Evolutionary conservation across 2,113 vertebrate species (phyloP).

Genomic region (Pseudolaguvia tuberculata): DNA sequence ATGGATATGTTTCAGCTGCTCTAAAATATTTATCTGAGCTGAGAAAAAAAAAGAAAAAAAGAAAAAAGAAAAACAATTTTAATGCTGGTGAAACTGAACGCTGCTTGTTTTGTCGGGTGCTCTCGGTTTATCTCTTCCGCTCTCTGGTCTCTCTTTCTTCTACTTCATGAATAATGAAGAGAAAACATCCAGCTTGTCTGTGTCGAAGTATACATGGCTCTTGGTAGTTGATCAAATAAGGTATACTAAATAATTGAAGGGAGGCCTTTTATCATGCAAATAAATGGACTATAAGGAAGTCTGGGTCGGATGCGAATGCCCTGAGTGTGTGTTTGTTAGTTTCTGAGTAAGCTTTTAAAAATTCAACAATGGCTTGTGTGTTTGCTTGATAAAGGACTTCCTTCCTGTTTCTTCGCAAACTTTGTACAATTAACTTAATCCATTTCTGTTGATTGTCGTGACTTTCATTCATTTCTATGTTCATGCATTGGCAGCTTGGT

Average conservation of each 20-base stretch:
- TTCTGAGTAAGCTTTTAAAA: conserved; percentile 29
- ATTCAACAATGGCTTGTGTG: conserved; percentile 4
- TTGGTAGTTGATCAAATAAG: conserved; percentile 73
- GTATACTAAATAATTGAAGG: conserved; percentile 72
- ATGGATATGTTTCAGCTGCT: conserved; percentile 63
- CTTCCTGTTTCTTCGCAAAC: neutral
- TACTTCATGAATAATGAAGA: conserved; percentile 74
- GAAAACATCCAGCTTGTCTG: conserved; percentile 69
- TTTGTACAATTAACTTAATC: neutral
- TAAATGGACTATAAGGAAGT: conserved; percentile 51
- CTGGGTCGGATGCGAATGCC: conserved; percentile 45
- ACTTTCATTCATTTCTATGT: too few relatives aligned
- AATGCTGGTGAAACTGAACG: conserved; percentile 71
- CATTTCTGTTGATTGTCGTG: too few relatives aligned
- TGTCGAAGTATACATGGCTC: conserved; percentile 65
- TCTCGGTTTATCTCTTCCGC: conserved; percentile 29
- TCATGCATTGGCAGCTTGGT: too few relatives aligned
- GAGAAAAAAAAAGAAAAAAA: conserved; percentile 63
- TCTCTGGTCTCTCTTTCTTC: conserved; percentile 47
- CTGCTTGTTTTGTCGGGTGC: conserved; percentile 34
- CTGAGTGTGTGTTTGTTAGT: conserved; percentile 47
- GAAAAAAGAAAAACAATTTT: conserved; percentile 62
- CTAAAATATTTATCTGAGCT: conserved; percentile 72
- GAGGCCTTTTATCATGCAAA: conserved; percentile 74
- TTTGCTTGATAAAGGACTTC: neutral